phyloP scores from a whole-genome alignment of 2,888 invertebrate genomes.

The Caenorhabditis becei region DNA sequence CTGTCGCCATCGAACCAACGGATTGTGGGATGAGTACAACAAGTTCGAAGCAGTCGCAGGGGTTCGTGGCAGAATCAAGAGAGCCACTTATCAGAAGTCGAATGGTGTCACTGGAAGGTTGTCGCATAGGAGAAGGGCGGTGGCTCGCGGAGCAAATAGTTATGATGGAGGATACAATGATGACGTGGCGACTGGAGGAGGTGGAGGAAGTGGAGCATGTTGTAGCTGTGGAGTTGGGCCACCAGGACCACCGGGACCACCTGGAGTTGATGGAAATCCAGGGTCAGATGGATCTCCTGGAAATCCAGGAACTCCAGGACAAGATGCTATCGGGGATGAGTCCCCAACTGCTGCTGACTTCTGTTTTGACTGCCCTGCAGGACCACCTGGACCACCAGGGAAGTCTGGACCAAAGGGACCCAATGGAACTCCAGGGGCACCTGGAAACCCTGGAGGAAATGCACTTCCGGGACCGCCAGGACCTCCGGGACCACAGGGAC shows the following conservation, averaged over 20 bases:
- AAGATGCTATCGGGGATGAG: conserved; percentile 64
- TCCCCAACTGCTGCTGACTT: conserved; percentile 62
- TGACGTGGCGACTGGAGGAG: conserved; percentile 40
- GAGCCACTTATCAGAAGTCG: conserved; percentile 65
- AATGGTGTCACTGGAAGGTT: conserved; percentile 49
- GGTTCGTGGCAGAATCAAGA: conserved; percentile 64
- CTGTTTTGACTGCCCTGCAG: conserved; percentile 66
- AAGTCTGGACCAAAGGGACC: conserved; percentile 69
- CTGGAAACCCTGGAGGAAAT: conserved; percentile 65
- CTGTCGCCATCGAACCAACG: conserved; percentile 74
- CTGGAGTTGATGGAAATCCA: conserved; percentile 62
- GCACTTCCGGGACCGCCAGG: conserved; percentile 71
- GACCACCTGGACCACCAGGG: conserved; percentile 71
- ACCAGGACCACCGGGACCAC: conserved; percentile 63
- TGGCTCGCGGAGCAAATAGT: conserved; percentile 66
- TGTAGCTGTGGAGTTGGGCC: conserved; percentile 66
- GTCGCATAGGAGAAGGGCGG: conserved; percentile 39
- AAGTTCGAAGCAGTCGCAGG: conserved; percentile 64
- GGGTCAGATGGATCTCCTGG: conserved; percentile 69
- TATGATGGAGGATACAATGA: conserved; percentile 54
- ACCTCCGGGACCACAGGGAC: conserved; percentile 72
- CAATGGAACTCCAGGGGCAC: conserved; percentile 69
- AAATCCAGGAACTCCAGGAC: conserved; percentile 62
- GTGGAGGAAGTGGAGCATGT: conserved; percentile 48
- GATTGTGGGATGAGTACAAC: conserved; percentile 73